Percentiles rank a stretch among this genome's conserved stretches.
Conservation (phyloP, 2,797 vertebrate species). For the Melanotaenia maccullochi region DNA sequence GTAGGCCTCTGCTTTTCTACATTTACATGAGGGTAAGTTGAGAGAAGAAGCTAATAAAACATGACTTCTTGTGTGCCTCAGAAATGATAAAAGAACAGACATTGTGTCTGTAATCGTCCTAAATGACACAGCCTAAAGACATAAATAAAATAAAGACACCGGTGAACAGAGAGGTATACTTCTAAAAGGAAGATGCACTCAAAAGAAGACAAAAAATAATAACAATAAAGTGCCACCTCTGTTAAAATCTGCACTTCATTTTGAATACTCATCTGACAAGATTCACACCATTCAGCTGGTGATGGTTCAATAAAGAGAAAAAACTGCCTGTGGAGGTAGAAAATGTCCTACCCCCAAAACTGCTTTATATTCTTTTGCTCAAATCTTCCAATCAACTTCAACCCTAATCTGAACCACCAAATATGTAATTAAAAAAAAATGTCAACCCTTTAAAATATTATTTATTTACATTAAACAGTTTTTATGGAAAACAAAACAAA, state of each 20-base stretch:
- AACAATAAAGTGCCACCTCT: slow-evolving; percentile 29
- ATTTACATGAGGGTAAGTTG: slow-evolving; percentile 17
- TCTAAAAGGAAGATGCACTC: not conserved
- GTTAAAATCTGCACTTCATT: slow-evolving; percentile 38
- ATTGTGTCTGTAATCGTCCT: not conserved
- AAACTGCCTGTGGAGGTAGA: not conserved
- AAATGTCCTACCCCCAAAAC: too few species aligned
- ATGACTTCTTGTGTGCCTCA: not conserved
- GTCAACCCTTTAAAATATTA: too few species aligned
- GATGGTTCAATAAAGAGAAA: slow-evolving; percentile 25
- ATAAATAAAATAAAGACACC: too few species aligned
- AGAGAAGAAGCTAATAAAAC: slow-evolving; percentile 20
- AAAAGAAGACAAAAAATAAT: slow-evolving; percentile 30
- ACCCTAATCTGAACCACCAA: not conserved
- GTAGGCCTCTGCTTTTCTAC: slow-evolving; percentile 9
- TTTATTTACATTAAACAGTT: too few species aligned
- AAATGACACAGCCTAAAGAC: slow-evolving; percentile 5
- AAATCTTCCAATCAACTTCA: not conserved
- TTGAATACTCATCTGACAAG: not conserved
- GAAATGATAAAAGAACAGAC: slow-evolving; percentile 8
- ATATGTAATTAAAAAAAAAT: too few species aligned
- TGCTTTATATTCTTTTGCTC: not conserved
- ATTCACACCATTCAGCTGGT: slow-evolving; percentile 13
- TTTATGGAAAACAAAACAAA: too few species aligned
- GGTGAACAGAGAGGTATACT: too few species aligned